phyloP scores from a whole-genome alignment of 2,113 vertebrate genomes.

The Leptocoma aspasia region DNA sequence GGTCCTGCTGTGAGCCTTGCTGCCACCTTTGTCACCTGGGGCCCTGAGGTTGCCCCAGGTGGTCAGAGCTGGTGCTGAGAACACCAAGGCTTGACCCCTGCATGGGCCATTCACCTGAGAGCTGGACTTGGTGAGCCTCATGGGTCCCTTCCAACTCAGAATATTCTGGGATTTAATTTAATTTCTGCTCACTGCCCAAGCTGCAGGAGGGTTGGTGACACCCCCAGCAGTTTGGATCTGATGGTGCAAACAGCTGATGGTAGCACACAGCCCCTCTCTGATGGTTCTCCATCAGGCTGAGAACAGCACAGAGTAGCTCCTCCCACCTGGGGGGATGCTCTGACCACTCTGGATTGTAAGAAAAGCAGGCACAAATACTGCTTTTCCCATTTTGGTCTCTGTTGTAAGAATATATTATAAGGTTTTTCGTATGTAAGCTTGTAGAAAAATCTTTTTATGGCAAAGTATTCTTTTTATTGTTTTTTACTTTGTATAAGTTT shows the following conservation, averaged over 20 bases:
- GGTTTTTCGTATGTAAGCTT: too few relatives aligned
- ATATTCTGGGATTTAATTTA: neutral
- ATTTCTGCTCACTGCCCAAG: rapidly evolving
- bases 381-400: neutral
- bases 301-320: neutral
- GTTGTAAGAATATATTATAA: too few relatives aligned
- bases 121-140: rapidly evolving
- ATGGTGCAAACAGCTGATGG: neutral
- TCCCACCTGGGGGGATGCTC: neutral
- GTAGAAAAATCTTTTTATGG: too few relatives aligned
- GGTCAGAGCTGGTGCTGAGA: neutral
- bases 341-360: neutral
- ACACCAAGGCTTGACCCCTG: rapidly evolving
- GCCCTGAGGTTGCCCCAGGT: neutral
- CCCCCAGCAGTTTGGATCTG: neutral
- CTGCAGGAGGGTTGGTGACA: neutral
- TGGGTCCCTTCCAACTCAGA: neutral
- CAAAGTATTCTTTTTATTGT: too few relatives aligned
- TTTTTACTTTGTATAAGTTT: too few relatives aligned
- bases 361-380: neutral
- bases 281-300: neutral
- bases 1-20: neutral
- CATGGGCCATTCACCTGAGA: too few relatives aligned
- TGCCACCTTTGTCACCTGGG: neutral
- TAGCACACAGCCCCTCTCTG: neutral